Percentiles rank a stretch among this genome's conserved stretches.
These are phyloP conservation scores for Philereme transversata DNA, from an alignment of 2,888 invertebrate genomes.

Conservation along the genomic window DNA sequence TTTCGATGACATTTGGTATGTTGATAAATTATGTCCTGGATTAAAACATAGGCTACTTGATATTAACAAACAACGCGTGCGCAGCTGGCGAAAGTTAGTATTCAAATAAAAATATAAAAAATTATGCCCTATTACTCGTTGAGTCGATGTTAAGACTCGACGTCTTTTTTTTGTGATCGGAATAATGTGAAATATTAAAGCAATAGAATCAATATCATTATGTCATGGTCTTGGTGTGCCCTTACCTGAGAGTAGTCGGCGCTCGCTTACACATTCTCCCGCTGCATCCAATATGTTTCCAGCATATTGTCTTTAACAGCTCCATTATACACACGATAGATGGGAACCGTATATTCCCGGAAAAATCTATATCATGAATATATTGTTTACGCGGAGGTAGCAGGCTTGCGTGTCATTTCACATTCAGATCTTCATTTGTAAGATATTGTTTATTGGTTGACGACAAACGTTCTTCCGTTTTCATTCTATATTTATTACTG, in stretches of 20 bases:
- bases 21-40: too few species aligned
- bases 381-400: constrained; percentile 53
- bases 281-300: constrained; percentile 83
- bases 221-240: constrained; percentile 42
- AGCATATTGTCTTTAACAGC: constrained; percentile 83
- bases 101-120: too few species aligned
- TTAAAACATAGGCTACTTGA: too few species aligned
- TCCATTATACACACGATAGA: constrained; percentile 77
- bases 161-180: too few species aligned
- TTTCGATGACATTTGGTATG: too few species aligned
- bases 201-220: too few species aligned
- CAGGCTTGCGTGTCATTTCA: constrained; percentile 24
- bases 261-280: constrained; percentile 80
- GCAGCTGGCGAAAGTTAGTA: too few species aligned
- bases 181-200: too few species aligned
- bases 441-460: constrained; percentile 25
- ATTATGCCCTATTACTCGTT: too few species aligned
- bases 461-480: constrained; percentile 1
- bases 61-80: too few species aligned
- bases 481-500: neutral
- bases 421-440: constrained; percentile 22
- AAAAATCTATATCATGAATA: constrained; percentile 65
- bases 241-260: constrained; percentile 46
- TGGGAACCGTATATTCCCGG: constrained; percentile 50
- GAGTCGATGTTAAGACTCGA: too few species aligned